Base-by-base conservation (phyloP, 2,888 invertebrate genomes). In the Temnothorax ravouxi region DNA sequence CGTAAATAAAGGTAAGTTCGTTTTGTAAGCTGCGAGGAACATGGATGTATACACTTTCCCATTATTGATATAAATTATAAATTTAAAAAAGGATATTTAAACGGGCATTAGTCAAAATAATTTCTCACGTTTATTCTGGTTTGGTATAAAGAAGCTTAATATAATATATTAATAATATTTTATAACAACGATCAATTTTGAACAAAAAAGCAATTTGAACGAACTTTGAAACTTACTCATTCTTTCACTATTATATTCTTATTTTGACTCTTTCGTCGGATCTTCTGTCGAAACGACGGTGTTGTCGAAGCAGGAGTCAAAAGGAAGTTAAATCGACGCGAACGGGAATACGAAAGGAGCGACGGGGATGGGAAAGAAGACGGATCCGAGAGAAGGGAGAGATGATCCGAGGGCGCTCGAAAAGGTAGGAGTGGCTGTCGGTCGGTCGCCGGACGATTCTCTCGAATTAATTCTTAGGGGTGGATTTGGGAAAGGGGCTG, bases 381-480 rank as follows among this genome's bases (percentile, higher is more conserved):
- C 86, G 86, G 88, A 87, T 81, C 79, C 74, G 88, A 81, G 84
- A 85, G 84, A 82, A 64, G 82, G 85, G 50, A 50, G 83, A 86
- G 91, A 89, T 89, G 89, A 89, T 89, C 88, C 87, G 83, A 71
- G 79, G 61, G 74, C 50, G 85, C 66, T 76, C 72, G 81, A 74
- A 71, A 83, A 69, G 82, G 89, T 87, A 80, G 85, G 85, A 87
- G 84, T 91, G 92, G 90, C 92, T 93, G 92, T 92, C 92, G 92
- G 90, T 92, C 92, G 93, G 93, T 91, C 92, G 91, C 92, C 90
- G 93, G 93, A 93, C 93, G 93, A 94, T 94, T 94, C 94, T 94
- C 93, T 93, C 93, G 94, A 94, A 94, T 94, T 95, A 95, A 95
- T 95, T 95, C 94, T 94, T 94, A 94, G 93, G 93, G 93, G 93